These are phyloP conservation scores for Babylonia areolata DNA, from an alignment of 1,140 invertebrate species.

Conservation along the genomic window DNA sequence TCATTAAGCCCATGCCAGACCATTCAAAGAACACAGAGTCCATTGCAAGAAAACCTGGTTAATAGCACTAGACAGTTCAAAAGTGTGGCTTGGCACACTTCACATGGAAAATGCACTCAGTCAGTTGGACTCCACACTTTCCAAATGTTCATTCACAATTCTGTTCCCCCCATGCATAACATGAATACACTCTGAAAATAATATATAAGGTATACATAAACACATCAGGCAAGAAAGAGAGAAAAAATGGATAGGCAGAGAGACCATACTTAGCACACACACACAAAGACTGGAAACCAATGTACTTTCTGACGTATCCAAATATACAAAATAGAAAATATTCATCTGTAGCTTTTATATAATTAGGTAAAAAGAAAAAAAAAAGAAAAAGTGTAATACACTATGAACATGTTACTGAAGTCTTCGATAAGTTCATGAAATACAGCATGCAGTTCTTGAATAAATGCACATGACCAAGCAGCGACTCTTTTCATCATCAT, in stretches of 20 bases:
- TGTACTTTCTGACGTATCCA: too few relatives aligned
- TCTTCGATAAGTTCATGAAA: constrained; percentile 38
- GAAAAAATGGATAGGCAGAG: neutral
- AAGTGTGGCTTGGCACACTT: constrained; percentile 14
- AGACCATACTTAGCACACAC: too few relatives aligned
- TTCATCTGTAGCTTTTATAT: too few relatives aligned
- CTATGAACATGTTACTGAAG: constrained; percentile 19
- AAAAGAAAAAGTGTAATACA: neutral
- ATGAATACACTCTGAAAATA: neutral
- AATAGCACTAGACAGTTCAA: neutral
- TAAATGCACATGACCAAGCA: constrained; percentile 25
- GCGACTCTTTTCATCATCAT: neutral
- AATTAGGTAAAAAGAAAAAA: too few relatives aligned
- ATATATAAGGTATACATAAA: neutral
- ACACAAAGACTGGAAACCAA: too few relatives aligned
- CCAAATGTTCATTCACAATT: neutral
- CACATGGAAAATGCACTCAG: constrained; percentile 1
- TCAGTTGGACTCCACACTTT: neutral
- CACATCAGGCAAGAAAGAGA: neutral
- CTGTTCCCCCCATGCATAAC: neutral
- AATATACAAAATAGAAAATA: too few relatives aligned
- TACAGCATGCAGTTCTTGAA: constrained; percentile 41
- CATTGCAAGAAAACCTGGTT: constrained; percentile 26
- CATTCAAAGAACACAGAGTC: constrained; percentile 32
- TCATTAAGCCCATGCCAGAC: constrained; percentile 36